phyloP scores from a whole-genome alignment of 2,888 invertebrate species.

The Melieria omissa region DNA sequence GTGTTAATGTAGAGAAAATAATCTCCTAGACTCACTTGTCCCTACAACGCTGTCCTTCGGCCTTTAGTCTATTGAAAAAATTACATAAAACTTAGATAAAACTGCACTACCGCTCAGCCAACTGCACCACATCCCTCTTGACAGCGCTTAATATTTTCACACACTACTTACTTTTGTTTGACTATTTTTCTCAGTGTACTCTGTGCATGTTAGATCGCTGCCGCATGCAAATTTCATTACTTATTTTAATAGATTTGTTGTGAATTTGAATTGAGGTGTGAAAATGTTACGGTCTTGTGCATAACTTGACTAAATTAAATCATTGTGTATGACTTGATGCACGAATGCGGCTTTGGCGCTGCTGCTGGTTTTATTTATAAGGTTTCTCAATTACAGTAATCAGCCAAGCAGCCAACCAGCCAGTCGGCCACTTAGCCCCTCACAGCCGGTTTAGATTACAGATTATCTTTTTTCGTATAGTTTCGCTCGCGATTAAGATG shows the following conservation, averaged over 20 bases:
- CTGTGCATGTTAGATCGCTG: neutral
- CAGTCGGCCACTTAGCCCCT: conserved; percentile 24
- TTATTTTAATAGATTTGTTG: conserved; percentile 18
- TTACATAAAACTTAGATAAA: too few species aligned
- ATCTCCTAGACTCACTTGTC: too few species aligned
- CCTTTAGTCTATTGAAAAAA: too few species aligned
- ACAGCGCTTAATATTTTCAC: too few species aligned
- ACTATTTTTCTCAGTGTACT: neutral
- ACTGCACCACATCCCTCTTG: too few species aligned
- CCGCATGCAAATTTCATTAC: too few species aligned
- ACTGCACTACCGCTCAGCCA: too few species aligned
- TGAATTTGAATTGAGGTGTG: conserved; percentile 46
- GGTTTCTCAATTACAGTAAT: conserved; percentile 59
- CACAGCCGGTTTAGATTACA: conserved; percentile 27
- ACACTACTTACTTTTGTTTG: too few species aligned
- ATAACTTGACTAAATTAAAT: conserved; percentile 58
- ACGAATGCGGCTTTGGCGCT: too few species aligned
- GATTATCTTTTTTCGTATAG: conserved; percentile 1
- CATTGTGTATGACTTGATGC: neutral
- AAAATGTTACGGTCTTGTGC: conserved; percentile 47
- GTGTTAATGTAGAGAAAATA: too few species aligned
- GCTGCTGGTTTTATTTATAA: conserved; percentile 43
- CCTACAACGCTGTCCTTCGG: too few species aligned
- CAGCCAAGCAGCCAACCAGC: conserved; percentile 26
- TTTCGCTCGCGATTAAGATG: neutral